Base-by-base conservation (phyloP, 2,113 vertebrate genomes). In the Paramisgurnus dabryanus region DNA sequence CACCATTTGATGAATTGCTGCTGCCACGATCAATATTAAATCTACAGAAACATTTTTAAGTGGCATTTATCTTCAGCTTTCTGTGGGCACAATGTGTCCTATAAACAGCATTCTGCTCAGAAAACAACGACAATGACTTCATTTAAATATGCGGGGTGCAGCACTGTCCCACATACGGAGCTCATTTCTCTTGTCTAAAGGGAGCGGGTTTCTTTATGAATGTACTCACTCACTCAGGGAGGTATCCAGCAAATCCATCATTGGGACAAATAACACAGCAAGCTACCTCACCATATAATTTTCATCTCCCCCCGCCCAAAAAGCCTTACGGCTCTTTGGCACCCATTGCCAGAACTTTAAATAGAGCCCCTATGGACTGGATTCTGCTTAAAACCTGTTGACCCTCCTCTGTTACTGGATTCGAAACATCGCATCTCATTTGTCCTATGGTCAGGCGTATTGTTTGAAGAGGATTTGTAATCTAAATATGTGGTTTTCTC, bases 221-320 rank as follows among this genome's bases (percentile, higher is more conserved):
- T 45, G 80, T 85, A 84, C 86, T 83, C 49, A 72, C 22, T 58
- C 74, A 84, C 22, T 58, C 74, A 84, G 87, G 84, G 83, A 88
- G 87, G 90, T 88, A 88, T 87, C 88, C 83, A 87, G 87, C 88
- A 87, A 50, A 92, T 92, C 88, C 88, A 92, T 92, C 89, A 90
- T 87, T 86, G 87, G 66, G 80, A 82, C 88, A 91, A 92, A 91
- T 89, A 88, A 91, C 87, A 90, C 85, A 84, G 83, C 86, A 61
- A 86, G 82, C 78, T 41, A 53, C 76, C 76, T 27, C 63, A 71
- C 70, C 41, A 77, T 92, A 84, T 87, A 87, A 92, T 93, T 93
- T 91, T 85, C 85, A 88, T 34, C 27, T 34, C 27, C 27, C 88
- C 86, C 90, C 81, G 88, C 91, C 5, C 91, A 92, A 91, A 92